Conservation (phyloP, 2,797 vertebrate species). For the Momotus momota region DNA sequence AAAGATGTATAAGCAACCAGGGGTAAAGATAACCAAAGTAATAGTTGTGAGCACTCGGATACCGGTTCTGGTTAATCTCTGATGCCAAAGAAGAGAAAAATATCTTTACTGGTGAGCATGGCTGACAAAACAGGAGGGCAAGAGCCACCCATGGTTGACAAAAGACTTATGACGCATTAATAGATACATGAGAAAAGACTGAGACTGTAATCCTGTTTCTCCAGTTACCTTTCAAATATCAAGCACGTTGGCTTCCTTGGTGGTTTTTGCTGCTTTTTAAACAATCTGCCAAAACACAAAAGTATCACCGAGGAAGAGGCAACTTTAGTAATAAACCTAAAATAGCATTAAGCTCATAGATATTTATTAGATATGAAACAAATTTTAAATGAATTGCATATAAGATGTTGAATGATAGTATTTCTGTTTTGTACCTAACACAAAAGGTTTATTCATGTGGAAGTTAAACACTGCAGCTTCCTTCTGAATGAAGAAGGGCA, state of each 20-base stretch:
- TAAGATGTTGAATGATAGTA: background rate
- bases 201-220: background rate
- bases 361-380: background rate
- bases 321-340: background rate
- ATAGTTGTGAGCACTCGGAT: background rate
- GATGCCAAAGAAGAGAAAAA: background rate
- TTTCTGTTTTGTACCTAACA: background rate
- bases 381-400: background rate
- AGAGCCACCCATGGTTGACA: background rate
- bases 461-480: background rate
- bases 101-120: background rate
- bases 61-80: background rate
- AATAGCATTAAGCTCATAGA: background rate
- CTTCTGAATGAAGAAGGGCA: background rate
- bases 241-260: fast-evolving
- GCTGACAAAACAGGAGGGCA: background rate
- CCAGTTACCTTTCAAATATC: background rate
- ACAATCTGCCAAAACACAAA: background rate
- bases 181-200: background rate
- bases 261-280: background rate
- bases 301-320: background rate
- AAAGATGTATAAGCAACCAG: background rate
- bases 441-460: background rate
- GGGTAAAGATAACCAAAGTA: background rate
- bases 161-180: background rate